Evolutionary conservation across 2,888 invertebrate species (phyloP), one percentile per base, ranked within the genome.

Genomic region (Pristionchus japonicus): DNA sequence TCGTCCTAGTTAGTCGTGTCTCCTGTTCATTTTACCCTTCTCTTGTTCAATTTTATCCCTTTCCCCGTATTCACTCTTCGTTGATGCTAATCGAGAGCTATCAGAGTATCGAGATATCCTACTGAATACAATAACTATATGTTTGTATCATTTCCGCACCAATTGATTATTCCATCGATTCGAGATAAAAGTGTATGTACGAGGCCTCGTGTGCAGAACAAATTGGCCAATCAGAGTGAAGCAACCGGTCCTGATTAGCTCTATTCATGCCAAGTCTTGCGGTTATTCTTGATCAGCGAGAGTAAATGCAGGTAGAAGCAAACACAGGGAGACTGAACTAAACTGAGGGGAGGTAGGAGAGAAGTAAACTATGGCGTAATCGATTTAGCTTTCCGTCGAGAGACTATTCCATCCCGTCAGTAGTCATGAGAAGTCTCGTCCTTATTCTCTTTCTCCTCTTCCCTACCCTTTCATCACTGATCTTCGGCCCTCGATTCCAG

Each of bases 41-140:
- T 43, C 77, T 3, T 77, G 13, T 43, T 77, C 43, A 47, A 43
- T 27, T 70, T 47, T 43, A n/a, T n/a, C n/a, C 47, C 27, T 27
- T 27, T 27, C 27, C 37, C 77, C 77, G 6, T 77, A 6, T 43
- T 77, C 43, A 47, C 77, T 27, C 37, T 47, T 43, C 43, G 27
- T 77, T 77, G 77, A 77, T 77, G 77, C 77, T 77, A 77, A 77
- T 57, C 47, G 43, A 77, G 77, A 47, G 77, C 77, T 77, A 77
- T 77, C 77, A 77, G 77, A 77, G 77, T 77, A 77, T 77, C 43
- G 77, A 77, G 77, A 77, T 77, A 77, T 77, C 77, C n/a, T 57
- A 7, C 77, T 20, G 43, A n/a, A 13, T 40, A 40, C 77, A 43
- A 77, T 77, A 77, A 43, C 4, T 43, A 57, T 43, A n/a, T 77